Evolutionary conservation across 2,888 invertebrate species (phyloP).

Genomic region (Metellina segmentata): DNA sequence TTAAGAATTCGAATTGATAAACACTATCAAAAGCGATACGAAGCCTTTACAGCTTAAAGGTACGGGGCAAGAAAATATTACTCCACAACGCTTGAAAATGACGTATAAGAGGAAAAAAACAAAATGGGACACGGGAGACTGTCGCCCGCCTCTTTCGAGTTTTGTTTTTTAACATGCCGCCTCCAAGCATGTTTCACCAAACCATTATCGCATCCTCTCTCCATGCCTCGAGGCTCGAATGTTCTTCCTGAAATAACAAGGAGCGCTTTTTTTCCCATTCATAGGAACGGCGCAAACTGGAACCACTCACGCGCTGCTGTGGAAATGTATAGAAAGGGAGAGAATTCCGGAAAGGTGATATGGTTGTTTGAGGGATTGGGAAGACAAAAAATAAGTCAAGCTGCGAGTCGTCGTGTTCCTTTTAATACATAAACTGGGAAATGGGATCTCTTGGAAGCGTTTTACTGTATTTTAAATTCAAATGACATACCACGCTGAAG

Average conservation of each 20-base stretch:
- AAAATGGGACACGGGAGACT: neutral
- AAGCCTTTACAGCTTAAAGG: neutral
- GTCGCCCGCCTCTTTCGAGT: slow-evolving; percentile 5
- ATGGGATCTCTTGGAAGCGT: neutral
- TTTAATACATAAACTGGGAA: neutral
- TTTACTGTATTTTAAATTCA: neutral
- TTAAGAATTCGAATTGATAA: too few relatives aligned
- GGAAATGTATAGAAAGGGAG: neutral
- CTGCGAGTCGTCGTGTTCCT: neutral
- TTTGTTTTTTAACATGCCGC: slow-evolving; percentile 27
- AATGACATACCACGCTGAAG: too few relatives aligned
- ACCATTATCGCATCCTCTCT: slow-evolving; percentile 34
- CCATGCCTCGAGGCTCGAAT: slow-evolving; percentile 4
- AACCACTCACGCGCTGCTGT: neutral
- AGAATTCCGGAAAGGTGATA: slow-evolving; percentile 18
- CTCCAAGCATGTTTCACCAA: slow-evolving; percentile 1
- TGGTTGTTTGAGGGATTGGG: slow-evolving; percentile 15
- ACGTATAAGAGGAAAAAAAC: neutral
- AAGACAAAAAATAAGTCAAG: slow-evolving; percentile 5
- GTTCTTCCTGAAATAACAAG: slow-evolving; percentile 23
- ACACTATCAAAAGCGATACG: too few relatives aligned
- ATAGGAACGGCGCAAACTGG: neutral
- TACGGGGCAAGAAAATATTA: neutral
- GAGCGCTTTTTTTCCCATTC: neutral
- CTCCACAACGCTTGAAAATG: neutral